A percentile compares a stretch with the other conserved stretches of the same genome.
These are phyloP conservation scores for Desoria tigrina DNA, from an alignment of 2,888 invertebrate genomes.

Conservation along the genomic window DNA sequence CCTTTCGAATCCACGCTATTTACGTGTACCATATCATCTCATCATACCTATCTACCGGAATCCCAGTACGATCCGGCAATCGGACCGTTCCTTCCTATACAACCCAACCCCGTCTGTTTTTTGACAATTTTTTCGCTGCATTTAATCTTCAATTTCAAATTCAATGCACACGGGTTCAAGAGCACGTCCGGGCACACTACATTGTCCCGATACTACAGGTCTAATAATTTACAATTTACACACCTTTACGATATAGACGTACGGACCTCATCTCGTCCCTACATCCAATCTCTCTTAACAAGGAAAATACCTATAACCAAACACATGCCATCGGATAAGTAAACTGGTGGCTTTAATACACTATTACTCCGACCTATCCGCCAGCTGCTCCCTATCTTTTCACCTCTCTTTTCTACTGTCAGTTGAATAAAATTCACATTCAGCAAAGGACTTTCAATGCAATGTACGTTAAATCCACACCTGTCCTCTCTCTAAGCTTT, in stretches of 20 bases:
- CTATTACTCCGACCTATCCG: background rate
- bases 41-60: too few relatives aligned
- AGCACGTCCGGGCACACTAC: conserved; percentile 1
- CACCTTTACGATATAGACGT: background rate
- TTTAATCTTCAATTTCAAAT: background rate
- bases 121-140: conserved; percentile 11
- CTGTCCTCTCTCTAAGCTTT: conserved; percentile 7
- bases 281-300: background rate
- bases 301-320: background rate
- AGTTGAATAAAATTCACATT: conserved; percentile 15
- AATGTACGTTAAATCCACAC: conserved; percentile 8
- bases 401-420: background rate
- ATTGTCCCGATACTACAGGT: background rate
- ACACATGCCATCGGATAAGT: conserved; percentile 24
- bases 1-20: too few relatives aligned
- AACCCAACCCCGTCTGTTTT: too few relatives aligned
- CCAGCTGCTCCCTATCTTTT: conserved; percentile 21
- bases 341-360: too few relatives aligned
- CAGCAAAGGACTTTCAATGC: background rate
- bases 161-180: background rate
- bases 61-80: too few relatives aligned
- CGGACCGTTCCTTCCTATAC: too few relatives aligned
- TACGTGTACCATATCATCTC: too few relatives aligned
- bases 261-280: background rate
- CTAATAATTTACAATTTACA: background rate